Evolutionary conservation across 2,113 vertebrate genomes (phyloP), one percentile per base, ranked within the genome.

Genomic region (Stigmatopora argus): DNA sequence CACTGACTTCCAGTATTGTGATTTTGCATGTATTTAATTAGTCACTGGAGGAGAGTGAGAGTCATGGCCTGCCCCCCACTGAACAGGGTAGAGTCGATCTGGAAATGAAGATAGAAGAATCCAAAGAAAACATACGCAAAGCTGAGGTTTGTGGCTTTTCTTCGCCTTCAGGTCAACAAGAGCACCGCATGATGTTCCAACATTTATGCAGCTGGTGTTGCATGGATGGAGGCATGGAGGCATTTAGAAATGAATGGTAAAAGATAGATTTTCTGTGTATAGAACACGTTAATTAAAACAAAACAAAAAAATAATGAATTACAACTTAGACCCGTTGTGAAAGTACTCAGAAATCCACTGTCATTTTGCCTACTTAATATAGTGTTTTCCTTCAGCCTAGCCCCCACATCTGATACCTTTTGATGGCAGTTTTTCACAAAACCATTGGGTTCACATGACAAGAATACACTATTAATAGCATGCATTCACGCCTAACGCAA

Each of bases 61-160:
- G 90, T 70, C 94, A 94, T 0, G 95, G 94, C 47, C 77, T 92
- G 19, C 90, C 93, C 63, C 67, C 91, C 47, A 91, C 94, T 3
- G 97, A 98, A 74, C 96, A 95, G 73, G 92, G 86, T 64, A 91
- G 95, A 69, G 89, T 80, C 17, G 97, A 99, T 8, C 88, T 98
- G 84, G 97, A 99, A 81, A 90, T 95, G 87, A 96, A 94, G 80
- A 93, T 96, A 26, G 97, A 99, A 19, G 95, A 97, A 78, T 92
- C 94, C 80, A 95, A 92, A 90, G 96, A 97, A 86, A 93, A 87
- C 72, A 96, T 99, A 38, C 96, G 97, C 74, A 97, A 97, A 89
- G 94, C 97, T 10, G 95, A 99, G 95, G 97, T 88, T 13, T 64
- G 85, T 78, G 44, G 55, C 8, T 41, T 48, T 53, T 44, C 14